Evolutionary conservation across 2,888 invertebrate species (phyloP), one percentile per base, ranked within the genome.

Genomic region (Harpalus rufipes): DNA sequence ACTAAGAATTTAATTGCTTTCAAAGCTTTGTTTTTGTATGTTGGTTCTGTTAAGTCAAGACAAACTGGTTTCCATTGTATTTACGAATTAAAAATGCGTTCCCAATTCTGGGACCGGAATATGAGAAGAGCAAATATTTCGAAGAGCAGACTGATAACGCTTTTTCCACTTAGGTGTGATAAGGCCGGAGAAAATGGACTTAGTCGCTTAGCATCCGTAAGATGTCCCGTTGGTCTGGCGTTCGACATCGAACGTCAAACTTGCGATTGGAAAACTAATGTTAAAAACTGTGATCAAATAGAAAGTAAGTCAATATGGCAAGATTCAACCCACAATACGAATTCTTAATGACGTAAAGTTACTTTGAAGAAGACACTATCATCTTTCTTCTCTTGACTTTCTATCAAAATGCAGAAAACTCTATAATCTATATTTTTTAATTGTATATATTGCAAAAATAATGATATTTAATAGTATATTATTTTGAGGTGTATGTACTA

Each of bases 261-360:
- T 90, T 98, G 98, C 93, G 97, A 97, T 93, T 98, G 98, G 98
- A 97, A 96, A 94, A 95, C 97, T 91, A 94, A 97, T 94, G 98
- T 98, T 93, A 97, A 97, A 94, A 97, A 97, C 95, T 98, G 98
- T 94, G 96, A 97, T 93, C 93, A 95, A 92, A 89, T 95, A 93
- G 97, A 97, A 94, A 97, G 98, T 98, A 96, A 97, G 97, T 95
- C 92, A 90, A 89, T 88, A 87, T 86, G 85, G 87, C 88, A 89
- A 90, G 91, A 86, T 89, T 88, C 87, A 88, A 88, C 39, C 56
- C 12, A 41, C 68, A 56, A 85, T 78, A 78, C 78, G 44, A 51
- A 1, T 10, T 51, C 10, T 51, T 12, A 12, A 12, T 12, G 1
- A 8, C 12, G 10, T 51, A 5, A 32, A 32, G 32, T 32, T 32